Base-by-base conservation (phyloP, 2,113 vertebrate species). In the Brachyhypopomus occidentalis region DNA sequence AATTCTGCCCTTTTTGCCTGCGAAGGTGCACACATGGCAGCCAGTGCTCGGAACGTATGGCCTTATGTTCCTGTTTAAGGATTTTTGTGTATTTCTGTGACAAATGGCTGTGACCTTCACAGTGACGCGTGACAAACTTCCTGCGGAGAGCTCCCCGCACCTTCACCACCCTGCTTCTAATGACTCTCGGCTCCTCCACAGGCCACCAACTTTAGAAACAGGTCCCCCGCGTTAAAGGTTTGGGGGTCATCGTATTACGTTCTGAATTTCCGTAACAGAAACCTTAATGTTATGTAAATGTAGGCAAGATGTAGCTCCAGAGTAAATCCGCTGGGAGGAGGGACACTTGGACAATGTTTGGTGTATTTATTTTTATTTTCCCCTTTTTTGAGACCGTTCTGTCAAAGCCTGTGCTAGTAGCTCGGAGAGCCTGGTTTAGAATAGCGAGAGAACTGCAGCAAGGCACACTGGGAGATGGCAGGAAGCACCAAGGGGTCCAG, bases 51-150 rank as follows among this genome's bases (percentile, higher is more conserved):
- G 5, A 8, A 60, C 71, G 41, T 60, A 41, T 27, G 25, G n/a
- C 4, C 58, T 60, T 60, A 36, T 71, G 17, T 60, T 81, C 38
- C 73, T 82, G 70, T 86, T 84, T 83, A 55, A 25, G 9, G 8
- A 17, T 23, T 75, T 63, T 80, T 56, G 9, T 58, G 38, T 34
- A 64, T 55, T 58, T 75, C 12, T 17, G n/a, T 73, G 60, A 81
- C 73, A 78, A 75, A 79, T 83, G 64, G 70, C 62, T 22, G 23
- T 77, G 81, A 72, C 73, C 78, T 80, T 83, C 69, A 71, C 23
- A 20, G 19, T 25, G 48, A 22, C 48, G 38, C n/a, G n/a, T 55
- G 80, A 77, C 76, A 62, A 19, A 56, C 62, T 36, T n/a, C 25
- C 14, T 34, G 20, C 34, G 22, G 52, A 23, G 52, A 19, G 60